Percentiles rank a stretch among this genome's conserved stretches.
Conservation (phyloP, 1,140 invertebrate species). For the Drosophila sechellia region DNA sequence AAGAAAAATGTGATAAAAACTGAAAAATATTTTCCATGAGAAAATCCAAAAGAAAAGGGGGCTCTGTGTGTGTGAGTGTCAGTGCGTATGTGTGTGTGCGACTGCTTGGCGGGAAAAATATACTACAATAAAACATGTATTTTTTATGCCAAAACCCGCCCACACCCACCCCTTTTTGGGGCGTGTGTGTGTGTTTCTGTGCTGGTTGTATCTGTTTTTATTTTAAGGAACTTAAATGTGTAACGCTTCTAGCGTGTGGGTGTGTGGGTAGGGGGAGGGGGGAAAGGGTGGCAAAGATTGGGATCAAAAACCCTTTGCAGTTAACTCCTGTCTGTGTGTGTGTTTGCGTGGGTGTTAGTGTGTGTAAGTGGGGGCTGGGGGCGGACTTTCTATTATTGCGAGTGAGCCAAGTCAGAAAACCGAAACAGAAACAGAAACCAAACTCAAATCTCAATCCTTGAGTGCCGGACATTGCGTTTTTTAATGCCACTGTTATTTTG, state of each 20-base stretch:
- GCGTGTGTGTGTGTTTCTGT: background rate
- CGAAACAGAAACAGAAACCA: constrained; percentile 20
- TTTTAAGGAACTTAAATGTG: constrained; percentile 80
- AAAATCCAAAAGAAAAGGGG: constrained; percentile 74
- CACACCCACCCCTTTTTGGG: constrained; percentile 1
- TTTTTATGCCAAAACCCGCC: constrained; percentile 63
- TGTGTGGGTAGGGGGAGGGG: background rate
- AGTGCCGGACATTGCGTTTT: constrained; percentile 64
- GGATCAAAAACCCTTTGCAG: constrained; percentile 78
- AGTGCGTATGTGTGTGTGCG: constrained; percentile 15
- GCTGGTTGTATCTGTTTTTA: constrained; percentile 39
- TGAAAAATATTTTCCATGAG: constrained; percentile 83
- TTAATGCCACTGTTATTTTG: constrained; percentile 25
- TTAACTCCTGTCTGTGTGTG: constrained; percentile 24
- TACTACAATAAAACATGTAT: constrained; percentile 83
- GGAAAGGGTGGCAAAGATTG: constrained; percentile 31
- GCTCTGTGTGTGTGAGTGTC: constrained; percentile 1
- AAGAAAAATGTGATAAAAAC: constrained; percentile 70
- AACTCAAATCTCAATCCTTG: constrained; percentile 36
- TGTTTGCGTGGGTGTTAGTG: constrained; percentile 15
- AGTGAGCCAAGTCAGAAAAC: constrained; percentile 25
- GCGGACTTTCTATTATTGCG: constrained; percentile 12
- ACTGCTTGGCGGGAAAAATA: constrained; percentile 74
- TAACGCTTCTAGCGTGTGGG: constrained; percentile 54
- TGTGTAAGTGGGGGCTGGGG: background rate